phyloP scores from a whole-genome alignment of 1,140 invertebrate species.

The Psix sp. region DNA sequence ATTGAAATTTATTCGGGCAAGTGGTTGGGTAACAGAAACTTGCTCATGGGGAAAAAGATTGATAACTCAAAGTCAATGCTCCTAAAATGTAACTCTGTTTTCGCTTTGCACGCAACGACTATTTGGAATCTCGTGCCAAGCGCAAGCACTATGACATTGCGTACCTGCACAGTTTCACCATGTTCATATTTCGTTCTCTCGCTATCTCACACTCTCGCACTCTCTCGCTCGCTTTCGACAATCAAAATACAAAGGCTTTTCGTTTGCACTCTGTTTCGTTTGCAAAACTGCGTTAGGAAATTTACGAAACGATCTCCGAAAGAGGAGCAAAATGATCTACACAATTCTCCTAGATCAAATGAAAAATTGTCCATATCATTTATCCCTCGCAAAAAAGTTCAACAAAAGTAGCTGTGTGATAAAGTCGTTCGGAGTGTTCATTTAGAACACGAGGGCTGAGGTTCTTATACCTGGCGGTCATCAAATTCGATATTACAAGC shows the following conservation, averaged over 20 bases:
- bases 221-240: slow-evolving; percentile 19
- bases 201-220: slow-evolving; percentile 14
- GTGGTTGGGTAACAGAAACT: slow-evolving; percentile 56
- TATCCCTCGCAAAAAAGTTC: slow-evolving; percentile 7
- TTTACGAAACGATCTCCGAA: slow-evolving; percentile 46
- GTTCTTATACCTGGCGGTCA: slow-evolving; percentile 52
- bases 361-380: no score
- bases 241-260: slow-evolving; percentile 50
- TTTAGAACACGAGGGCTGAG: slow-evolving; percentile 54
- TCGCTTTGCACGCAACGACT: slow-evolving; percentile 65
- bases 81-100: slow-evolving; percentile 69
- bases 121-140: slow-evolving; percentile 62
- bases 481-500: slow-evolving; percentile 71
- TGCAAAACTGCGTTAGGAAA: slow-evolving; percentile 45
- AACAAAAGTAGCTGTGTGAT: slow-evolving; percentile 51
- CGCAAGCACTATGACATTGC: slow-evolving; percentile 57
- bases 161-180: slow-evolving; percentile 47
- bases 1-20: slow-evolving; percentile 60
- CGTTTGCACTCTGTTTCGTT: slow-evolving; percentile 29
- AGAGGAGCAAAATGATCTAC: not conserved
- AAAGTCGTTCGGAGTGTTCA: slow-evolving; percentile 48
- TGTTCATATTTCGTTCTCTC: slow-evolving; percentile 31
- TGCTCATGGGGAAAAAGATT: slow-evolving; percentile 68
- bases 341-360: no score
- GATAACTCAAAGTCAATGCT: slow-evolving; percentile 72